Evolutionary conservation across 2,113 vertebrate genomes (phyloP), one percentile per base, ranked within the genome.

Genomic region (Hydrochoerus hydrochaeris): DNA sequence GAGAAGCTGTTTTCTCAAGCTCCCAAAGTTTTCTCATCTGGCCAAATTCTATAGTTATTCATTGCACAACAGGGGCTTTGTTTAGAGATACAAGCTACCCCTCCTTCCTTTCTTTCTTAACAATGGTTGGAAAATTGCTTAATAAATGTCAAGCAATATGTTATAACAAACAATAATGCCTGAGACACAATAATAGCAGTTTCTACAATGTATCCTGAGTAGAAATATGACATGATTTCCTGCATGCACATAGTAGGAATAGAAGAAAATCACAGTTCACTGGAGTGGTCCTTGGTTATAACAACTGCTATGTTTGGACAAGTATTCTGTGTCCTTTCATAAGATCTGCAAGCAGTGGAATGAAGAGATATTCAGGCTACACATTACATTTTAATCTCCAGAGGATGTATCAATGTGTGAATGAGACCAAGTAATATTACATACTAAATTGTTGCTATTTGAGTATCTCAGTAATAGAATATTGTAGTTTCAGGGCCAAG

Each of bases 381-480:
- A 87, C 0, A 3, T 52, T 71, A 88, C 52, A 86, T 44, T 2
- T 57, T 38, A 94, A 58, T 69, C 81, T 85, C 49, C 44, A 58
- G 71, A 86, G 78, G n/a, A 38, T 41, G 9, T 30, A 87, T 49
- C 75, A 67, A 69, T 54, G 38, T 86, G 49, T 73, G 81, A 95
- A 81, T 63, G 58, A 94, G n/a, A 88, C 44, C 52, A 93, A 84
- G 46, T 58, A 73, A 90, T 46, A 38, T 81, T 58, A 91, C 17
- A 81, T 0, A 85, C 1, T 11, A 82, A 67, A 84, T 6, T 26
- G 44, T 52, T 96, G 82, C 71, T 35, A 95, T 82, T 35, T 94
- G 78, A 88, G 71, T 57, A 87, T 58, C 62, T 95, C n/a, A 92
- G 6, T 87, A 58, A 93, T 35, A 41, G 46, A 81, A 26, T 60